Conservation (phyloP, 2,888 invertebrate genomes). For the Ennomos fuscantarius region DNA sequence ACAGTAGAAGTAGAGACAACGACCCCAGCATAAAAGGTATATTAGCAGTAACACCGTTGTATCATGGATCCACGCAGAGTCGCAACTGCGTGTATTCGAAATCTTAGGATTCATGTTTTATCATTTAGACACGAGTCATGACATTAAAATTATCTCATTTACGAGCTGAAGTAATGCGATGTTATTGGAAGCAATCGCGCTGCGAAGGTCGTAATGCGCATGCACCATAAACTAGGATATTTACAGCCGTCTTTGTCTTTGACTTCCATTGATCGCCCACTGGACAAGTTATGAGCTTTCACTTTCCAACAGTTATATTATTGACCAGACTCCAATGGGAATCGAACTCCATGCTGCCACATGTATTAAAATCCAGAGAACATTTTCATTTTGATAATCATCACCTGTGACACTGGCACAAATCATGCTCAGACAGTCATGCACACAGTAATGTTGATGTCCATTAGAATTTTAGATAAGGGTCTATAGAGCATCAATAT, state of each 20-base stretch:
- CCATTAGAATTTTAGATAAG: neutral
- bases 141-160: conserved; percentile 14
- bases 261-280: conserved; percentile 32
- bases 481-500: conserved; percentile 4
- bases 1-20: no score
- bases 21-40: no score
- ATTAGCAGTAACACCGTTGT: no score
- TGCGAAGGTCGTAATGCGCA: conserved; percentile 49
- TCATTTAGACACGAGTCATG: conserved; percentile 5
- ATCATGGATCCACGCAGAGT: no score
- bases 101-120: conserved; percentile 1
- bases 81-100: no score
- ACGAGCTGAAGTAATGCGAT: conserved; percentile 9
- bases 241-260: conserved; percentile 52
- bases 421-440: no score
- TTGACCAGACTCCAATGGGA: neutral
- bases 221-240: conserved; percentile 52
- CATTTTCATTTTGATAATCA: no score
- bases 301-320: conserved; percentile 12
- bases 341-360: no score
- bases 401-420: no score
- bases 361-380: no score
- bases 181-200: conserved; percentile 20
- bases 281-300: conserved; percentile 45
- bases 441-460: no score